phyloP scores from a whole-genome alignment of 2,113 vertebrate species.

The Phalacrocorax carbo region DNA sequence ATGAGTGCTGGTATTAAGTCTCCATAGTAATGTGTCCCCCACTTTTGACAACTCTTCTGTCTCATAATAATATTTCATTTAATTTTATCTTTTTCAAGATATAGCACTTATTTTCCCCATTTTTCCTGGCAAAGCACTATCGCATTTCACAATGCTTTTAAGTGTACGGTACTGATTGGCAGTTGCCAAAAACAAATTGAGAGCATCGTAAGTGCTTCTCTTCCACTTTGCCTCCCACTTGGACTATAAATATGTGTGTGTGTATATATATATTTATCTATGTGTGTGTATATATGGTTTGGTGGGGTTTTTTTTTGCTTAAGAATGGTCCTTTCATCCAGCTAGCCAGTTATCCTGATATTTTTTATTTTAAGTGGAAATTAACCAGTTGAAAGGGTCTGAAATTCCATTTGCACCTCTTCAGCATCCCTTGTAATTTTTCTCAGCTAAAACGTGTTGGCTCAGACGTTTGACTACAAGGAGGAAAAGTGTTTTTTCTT shows the following conservation, averaged over 20 bases:
- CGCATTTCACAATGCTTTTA: background rate
- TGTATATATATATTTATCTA: background rate
- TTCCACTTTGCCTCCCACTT: background rate
- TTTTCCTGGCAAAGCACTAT: background rate
- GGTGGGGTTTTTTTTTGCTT: background rate
- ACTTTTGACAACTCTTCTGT: background rate
- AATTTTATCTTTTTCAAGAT: background rate
- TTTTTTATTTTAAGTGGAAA: background rate
- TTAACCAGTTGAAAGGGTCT: background rate
- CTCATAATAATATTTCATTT: background rate
- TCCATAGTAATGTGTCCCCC: background rate
- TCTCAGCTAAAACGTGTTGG: background rate
- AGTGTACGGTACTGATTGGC: background rate
- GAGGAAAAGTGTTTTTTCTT: background rate
- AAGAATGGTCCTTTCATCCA: background rate
- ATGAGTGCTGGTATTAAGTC: conserved; percentile 55
- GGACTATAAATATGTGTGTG: rapidly evolving
- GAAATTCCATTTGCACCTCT: background rate
- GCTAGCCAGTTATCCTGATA: background rate
- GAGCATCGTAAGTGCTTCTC: background rate
- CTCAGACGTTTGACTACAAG: background rate
- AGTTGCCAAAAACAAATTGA: background rate
- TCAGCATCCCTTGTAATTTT: background rate
- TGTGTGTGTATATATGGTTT: rapidly evolving
- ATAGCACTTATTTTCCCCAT: background rate